Conservation (phyloP, 2,797 vertebrate species). For the Esox masquinongy region DNA sequence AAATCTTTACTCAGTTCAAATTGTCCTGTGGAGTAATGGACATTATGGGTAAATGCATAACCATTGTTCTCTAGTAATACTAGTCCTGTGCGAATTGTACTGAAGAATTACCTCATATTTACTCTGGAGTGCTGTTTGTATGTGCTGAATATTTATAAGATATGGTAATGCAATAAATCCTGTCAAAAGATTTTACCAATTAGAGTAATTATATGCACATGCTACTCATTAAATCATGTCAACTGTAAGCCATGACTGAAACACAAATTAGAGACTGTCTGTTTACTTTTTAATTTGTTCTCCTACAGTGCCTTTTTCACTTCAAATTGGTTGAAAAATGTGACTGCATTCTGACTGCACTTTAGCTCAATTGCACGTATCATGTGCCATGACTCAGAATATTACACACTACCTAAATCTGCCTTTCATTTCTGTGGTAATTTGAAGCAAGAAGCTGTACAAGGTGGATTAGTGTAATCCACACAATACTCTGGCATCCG, state of each 20-base stretch:
- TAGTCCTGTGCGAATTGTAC: conserved; percentile 1
- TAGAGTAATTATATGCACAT: conserved; percentile 56
- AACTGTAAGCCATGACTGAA: conserved; percentile 48
- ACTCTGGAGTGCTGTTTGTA: conserved; percentile 50
- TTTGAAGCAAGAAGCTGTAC: neutral
- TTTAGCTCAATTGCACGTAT: neutral
- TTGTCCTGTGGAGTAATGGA: too few relatives aligned
- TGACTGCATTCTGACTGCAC: neutral
- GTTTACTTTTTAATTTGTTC: neutral
- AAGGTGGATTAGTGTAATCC: conserved; percentile 1
- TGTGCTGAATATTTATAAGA: conserved; percentile 65
- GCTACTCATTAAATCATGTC: conserved; percentile 58
- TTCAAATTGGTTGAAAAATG: neutral
- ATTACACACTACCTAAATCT: neutral
- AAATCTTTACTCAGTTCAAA: too few relatives aligned
- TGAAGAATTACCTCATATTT: conserved; percentile 36
- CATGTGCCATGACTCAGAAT: neutral
- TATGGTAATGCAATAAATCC: conserved; percentile 61
- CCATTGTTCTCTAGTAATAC: too few relatives aligned
- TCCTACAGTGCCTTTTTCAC: neutral
- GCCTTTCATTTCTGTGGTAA: neutral
- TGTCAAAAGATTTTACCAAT: conserved; percentile 61
- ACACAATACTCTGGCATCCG: neutral
- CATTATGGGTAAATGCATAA: too few relatives aligned
- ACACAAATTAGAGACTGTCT: conserved; percentile 37